Evolutionary conservation across 2,888 invertebrate species (phyloP).

Genomic region (Ophraella communa): DNA sequence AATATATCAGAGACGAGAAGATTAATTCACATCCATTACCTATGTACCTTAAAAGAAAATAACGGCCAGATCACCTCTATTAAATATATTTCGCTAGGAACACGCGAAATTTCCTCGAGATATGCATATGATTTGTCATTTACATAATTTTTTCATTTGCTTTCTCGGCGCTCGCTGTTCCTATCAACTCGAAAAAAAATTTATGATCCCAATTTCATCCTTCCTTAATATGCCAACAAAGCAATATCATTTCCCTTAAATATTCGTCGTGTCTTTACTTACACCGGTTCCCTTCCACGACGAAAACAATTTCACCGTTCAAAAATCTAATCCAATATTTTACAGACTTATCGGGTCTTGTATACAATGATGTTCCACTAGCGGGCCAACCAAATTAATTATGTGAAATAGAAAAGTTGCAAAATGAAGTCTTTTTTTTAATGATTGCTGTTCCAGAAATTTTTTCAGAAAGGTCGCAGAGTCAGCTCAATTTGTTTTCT

Average conservation of each 20-base stretch:
- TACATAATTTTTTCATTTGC: slow-evolving; percentile 29
- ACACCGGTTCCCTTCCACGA: not conserved
- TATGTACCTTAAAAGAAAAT: not conserved
- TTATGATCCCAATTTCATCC: slow-evolving; percentile 24
- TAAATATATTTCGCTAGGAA: slow-evolving; percentile 17
- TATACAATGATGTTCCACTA: no score
- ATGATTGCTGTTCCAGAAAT: no score
- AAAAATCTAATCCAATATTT: slow-evolving; percentile 15
- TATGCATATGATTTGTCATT: slow-evolving; percentile 25
- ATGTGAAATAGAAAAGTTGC: no score
- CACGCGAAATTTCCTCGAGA: slow-evolving; percentile 15
- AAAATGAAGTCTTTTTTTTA: no score
- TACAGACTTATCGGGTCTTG: no score
- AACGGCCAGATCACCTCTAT: slow-evolving; percentile 6
- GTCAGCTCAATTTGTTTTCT: no score
- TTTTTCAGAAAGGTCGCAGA: no score
- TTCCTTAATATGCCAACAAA: slow-evolving; percentile 25
- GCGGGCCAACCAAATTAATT: no score
- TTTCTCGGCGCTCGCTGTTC: slow-evolving; percentile 9
- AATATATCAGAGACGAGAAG: not conserved
- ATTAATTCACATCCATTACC: not conserved
- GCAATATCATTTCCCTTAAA: slow-evolving; percentile 22
- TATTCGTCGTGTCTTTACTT: not conserved
- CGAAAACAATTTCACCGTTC: slow-evolving; percentile 21
- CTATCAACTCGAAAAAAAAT: slow-evolving; percentile 22